Conservation (phyloP, 2,797 vertebrate species). For the Poeciliopsis presidionis region DNA sequence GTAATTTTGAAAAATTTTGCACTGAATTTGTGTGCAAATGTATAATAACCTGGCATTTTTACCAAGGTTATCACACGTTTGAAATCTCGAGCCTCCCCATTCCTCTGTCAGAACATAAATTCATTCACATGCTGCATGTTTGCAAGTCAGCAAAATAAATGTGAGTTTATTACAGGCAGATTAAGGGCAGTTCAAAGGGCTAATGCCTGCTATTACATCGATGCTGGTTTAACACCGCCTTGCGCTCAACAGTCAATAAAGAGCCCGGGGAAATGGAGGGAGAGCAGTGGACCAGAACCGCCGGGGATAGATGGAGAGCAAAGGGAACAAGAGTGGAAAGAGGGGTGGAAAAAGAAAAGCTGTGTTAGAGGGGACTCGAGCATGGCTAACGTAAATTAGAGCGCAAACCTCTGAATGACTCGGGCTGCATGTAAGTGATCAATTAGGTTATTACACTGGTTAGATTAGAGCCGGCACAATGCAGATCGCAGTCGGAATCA, state of each 20-base stretch:
- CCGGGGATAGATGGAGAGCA: constrained; percentile 36
- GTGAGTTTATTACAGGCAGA: constrained; percentile 78
- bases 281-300: constrained; percentile 65
- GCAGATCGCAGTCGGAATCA: constrained; percentile 38
- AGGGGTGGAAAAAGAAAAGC: not conserved
- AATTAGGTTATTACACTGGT: constrained; percentile 62
- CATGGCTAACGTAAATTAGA: constrained; percentile 59
- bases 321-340: constrained; percentile 14
- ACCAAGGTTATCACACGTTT: not conserved
- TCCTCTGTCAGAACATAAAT: constrained; percentile 4
- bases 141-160: constrained; percentile 57
- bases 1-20: not conserved
- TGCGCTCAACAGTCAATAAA: constrained; percentile 78
- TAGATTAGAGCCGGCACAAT: constrained; percentile 56
- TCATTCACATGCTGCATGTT: constrained; percentile 31
- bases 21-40: not conserved
- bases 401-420: constrained; percentile 62
- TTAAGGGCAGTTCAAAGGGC: constrained; percentile 77
- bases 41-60: not conserved
- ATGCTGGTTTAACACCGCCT: constrained; percentile 76
- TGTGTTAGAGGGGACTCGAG: constrained; percentile 50
- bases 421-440: constrained; percentile 67
- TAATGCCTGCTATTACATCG: constrained; percentile 78
- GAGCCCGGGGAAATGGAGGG: constrained; percentile 67
- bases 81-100: not conserved